These are phyloP conservation scores for Ceratosolen fusciceps DNA, from an alignment of 1,140 invertebrate species.

Conservation along the genomic window DNA sequence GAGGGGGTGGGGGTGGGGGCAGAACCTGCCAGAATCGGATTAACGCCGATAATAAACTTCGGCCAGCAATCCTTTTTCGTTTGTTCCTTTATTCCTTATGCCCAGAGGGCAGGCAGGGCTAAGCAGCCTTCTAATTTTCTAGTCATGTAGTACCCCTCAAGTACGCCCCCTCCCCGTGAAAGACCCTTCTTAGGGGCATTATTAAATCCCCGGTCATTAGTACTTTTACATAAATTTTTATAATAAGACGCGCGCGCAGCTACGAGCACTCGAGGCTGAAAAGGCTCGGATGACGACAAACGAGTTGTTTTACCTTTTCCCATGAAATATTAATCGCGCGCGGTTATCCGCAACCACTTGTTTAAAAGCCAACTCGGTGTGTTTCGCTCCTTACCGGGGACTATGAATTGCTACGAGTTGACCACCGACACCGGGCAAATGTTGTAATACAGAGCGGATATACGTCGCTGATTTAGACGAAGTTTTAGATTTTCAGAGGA, in stretches of 20 bases:
- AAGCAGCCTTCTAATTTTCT: constrained; percentile 31
- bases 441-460: constrained; percentile 1
- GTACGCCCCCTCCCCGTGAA: neutral
- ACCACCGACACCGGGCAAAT: neutral
- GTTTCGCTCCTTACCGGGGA: neutral
- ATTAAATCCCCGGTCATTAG: neutral
- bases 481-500: constrained; percentile 14
- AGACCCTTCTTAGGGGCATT: neutral
- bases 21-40: constrained; percentile 40
- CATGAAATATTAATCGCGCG: constrained; percentile 9
- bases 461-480: constrained; percentile 3
- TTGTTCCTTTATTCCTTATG: constrained; percentile 1
- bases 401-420: neutral
- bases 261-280: neutral
- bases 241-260: neutral
- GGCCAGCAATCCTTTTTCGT: neutral
- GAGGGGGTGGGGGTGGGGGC: too few relatives aligned
- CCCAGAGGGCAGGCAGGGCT: neutral
- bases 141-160: too few relatives aligned
- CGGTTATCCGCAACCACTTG: constrained; percentile 13
- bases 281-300: neutral
- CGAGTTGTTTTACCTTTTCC: neutral
- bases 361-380: neutral
- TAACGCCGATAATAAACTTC: constrained; percentile 43
- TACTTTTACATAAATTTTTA: neutral